Base-by-base conservation (phyloP, 2,113 vertebrate genomes). In the Lasiurus borealis region DNA sequence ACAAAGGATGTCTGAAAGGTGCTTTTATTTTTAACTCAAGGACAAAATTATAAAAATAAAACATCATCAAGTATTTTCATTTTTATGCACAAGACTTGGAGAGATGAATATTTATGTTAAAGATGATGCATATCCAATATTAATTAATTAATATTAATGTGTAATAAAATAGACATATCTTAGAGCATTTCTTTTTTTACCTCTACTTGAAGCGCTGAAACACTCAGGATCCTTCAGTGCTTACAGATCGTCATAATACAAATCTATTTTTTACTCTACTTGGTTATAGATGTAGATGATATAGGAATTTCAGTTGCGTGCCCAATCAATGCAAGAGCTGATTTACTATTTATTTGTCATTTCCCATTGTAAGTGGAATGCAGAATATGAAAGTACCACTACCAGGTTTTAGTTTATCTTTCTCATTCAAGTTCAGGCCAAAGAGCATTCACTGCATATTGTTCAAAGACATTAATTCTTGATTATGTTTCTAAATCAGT, bases 1-100 rank as follows among this genome's bases (percentile, higher is more conserved):
- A 96, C 90, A 95, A 91, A 91, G 27, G 23, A 91, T 95, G 40
- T 90, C 50, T 96, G 77, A 85, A 93, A 44, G 44, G 82, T 68
- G 21, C 64, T 78, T 89, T 93, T 95, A 50, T 88, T 82, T 96
- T 95, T 83, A 92, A 90, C 40, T 27, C 10, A 75, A 85, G 52
- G 73, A 76, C 25, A 91, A 75, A 93, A 64, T 86, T 82, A 46
- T 84, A 80, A 83, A 94, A 95, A 87, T 81, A 82, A 88, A 88
- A 83, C 23, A 52, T 68, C 10, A 72, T 93, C 23, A 14, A 73
- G 48, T 68, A 69, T 68, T 69, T 31, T 77, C 66, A 21, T 85
- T 40, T 95, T 90, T 91, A 62, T 85, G 14, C 4, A 93, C 15
- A 50, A 18, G 77, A 5, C 18, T 92, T 94, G 12, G 50, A 85